phyloP scores from a whole-genome alignment of 2,113 vertebrate genomes.

The Glaucomys volans region DNA sequence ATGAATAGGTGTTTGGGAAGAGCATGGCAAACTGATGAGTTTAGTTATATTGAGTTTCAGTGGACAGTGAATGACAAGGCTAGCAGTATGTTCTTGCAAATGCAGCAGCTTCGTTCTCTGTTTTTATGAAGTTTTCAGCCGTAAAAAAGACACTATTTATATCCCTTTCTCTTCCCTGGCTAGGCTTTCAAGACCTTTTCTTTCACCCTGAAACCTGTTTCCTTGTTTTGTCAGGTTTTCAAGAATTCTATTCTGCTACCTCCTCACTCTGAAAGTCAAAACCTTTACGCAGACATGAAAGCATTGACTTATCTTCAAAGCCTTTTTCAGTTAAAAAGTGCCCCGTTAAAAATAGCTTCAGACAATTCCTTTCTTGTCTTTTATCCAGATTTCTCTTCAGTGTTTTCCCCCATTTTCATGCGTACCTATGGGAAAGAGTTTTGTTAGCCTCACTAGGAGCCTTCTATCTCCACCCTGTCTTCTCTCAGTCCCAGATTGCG shows the following conservation, averaged over 20 bases:
- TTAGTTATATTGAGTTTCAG: constrained; percentile 27
- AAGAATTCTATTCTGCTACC: background rate
- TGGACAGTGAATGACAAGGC: background rate
- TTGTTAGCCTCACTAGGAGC: background rate
- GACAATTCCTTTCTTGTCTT: background rate
- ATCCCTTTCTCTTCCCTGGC: background rate
- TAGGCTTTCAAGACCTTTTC: constrained; percentile 41
- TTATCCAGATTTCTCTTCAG: background rate
- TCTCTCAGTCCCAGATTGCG: background rate
- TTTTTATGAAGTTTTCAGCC: background rate
- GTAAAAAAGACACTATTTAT: background rate
- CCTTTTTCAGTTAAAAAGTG: background rate
- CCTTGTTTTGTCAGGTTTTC: background rate
- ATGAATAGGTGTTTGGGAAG: background rate
- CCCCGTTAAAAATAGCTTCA: background rate
- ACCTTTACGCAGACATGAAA: background rate
- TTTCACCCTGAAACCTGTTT: background rate
- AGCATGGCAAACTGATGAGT: background rate
- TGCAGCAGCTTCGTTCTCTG: background rate
- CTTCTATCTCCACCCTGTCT: background rate
- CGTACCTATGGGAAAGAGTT: background rate
- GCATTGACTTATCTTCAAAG: constrained; percentile 9
- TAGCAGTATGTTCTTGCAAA: background rate
- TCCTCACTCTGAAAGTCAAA: background rate
- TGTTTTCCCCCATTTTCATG: background rate